Evolutionary conservation across 2,113 vertebrate genomes (phyloP).

Genomic region (Tyrannus savana): DNA sequence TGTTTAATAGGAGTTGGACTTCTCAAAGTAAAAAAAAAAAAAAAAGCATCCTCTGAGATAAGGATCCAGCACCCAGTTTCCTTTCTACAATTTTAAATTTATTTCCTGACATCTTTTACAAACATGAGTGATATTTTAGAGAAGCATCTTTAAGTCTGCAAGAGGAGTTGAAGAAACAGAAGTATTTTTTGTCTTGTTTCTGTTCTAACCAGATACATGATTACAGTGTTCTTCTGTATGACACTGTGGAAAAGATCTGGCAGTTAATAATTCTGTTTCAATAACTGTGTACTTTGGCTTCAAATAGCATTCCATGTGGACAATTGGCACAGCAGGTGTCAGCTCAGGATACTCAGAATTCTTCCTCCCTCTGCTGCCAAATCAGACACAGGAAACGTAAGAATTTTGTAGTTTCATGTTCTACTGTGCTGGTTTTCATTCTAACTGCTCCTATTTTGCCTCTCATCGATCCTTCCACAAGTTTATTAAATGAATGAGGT

Average conservation of each 20-base stretch:
- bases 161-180: not conserved
- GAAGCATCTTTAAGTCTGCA: not conserved
- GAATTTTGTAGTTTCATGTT: conserved; percentile 2
- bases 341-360: not conserved
- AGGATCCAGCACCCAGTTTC: not conserved
- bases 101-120: not conserved
- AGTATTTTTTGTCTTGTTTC: not conserved
- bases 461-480: not conserved
- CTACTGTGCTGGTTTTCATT: not conserved
- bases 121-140: not conserved
- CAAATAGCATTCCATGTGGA: not conserved
- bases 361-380: not conserved
- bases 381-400: not conserved
- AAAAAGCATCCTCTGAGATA: not conserved
- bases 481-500: not conserved
- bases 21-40: not conserved
- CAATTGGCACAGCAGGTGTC: not conserved
- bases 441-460: not conserved
- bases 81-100: not conserved
- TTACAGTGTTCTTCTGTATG: not conserved
- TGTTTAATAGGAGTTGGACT: not conserved
- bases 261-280: not conserved
- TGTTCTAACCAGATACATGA: not conserved
- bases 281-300: conserved; percentile 2
- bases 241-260: not conserved